Base-by-base conservation (phyloP, 1,140 invertebrate genomes). In the Lordiphosa mommai region DNA sequence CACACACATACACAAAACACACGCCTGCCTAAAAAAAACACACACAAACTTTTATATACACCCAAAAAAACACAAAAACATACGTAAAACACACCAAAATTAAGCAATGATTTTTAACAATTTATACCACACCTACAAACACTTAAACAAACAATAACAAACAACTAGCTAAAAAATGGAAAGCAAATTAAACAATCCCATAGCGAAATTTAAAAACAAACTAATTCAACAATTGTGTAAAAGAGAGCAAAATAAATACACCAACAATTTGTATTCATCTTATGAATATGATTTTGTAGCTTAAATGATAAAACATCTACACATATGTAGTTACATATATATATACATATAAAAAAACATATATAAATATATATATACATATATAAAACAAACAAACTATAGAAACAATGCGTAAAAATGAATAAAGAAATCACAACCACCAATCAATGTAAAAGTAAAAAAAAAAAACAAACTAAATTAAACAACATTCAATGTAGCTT, bases 371-470 rank as follows among this genome's bases (percentile, higher is more conserved):
- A 80, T 56, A 60, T 72, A 73, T 61, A 72, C 70, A 59, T 57
- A 66, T 40, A 38, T 36, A 58, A 68, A 44, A 63, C 44, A 47
- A 70, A 53, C n/a, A 70, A 72, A 76, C 71, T 82, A 82, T 82
- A 82, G 71, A 55, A 66, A 57, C 32, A 79, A 79, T 34, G 53
- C 55, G 71, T 46, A 44, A 55, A 82, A 74, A 82, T 76, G 43
- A 76, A 82, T 80, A 82, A 82, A 64, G 76, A 84, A 84, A 82
- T 84, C 76, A 82, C 77, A 82, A 84, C 77, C 77, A 82, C 77
- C 77, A 82, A 82, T 82, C 77, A 82, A 76, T 82, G 77, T 82
- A 84, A 82, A 82, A 82, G 72, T 82, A 82, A 38, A 3, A 20
- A 20, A 5, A 23, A 23, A 1, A 5, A 23, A 23, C 1, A 23